phyloP scores from a whole-genome alignment of 2,113 vertebrate genomes.

The Grus americana region DNA sequence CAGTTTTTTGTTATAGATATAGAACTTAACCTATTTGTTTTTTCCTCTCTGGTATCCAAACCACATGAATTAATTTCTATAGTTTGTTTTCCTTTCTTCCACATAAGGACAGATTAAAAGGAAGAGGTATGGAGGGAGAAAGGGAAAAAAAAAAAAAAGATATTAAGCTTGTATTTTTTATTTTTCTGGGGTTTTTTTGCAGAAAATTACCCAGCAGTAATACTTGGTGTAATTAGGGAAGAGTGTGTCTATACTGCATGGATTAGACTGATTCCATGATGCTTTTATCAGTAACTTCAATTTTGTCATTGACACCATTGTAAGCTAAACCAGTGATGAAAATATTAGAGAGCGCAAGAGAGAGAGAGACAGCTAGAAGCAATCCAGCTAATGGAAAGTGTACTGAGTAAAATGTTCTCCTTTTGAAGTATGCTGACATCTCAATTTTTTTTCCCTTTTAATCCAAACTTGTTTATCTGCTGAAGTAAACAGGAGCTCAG shows the following conservation, averaged over 20 bases:
- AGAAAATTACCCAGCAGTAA: conserved; percentile 4
- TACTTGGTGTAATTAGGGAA: neutral
- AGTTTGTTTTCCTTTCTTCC: neutral
- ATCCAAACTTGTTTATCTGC: conserved; percentile 61
- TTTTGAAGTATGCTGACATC: conserved; percentile 65
- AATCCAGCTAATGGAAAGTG: conserved; percentile 52
- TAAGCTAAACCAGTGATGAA: conserved; percentile 16
- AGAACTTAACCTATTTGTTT: neutral
- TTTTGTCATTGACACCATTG: conserved; percentile 46
- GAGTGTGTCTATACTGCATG: neutral
- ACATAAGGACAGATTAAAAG: neutral
- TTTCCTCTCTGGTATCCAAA: neutral
- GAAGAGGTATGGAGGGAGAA: neutral
- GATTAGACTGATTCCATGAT: conserved; percentile 24
- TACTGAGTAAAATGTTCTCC: conserved; percentile 42
- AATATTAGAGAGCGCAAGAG: neutral
- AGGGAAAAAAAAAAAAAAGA: neutral
- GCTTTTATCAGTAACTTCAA: conserved; percentile 47
- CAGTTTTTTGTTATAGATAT: neutral
- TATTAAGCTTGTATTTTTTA: neutral
- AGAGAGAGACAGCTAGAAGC: conserved; percentile 19
- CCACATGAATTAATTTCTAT: neutral
- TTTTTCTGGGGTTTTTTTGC: neutral
- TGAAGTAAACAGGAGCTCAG: conserved; percentile 56
- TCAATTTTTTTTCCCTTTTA: conserved; percentile 14